Conservation (phyloP, 2,113 vertebrate species). For the Pangasianodon hypophthalmus region DNA sequence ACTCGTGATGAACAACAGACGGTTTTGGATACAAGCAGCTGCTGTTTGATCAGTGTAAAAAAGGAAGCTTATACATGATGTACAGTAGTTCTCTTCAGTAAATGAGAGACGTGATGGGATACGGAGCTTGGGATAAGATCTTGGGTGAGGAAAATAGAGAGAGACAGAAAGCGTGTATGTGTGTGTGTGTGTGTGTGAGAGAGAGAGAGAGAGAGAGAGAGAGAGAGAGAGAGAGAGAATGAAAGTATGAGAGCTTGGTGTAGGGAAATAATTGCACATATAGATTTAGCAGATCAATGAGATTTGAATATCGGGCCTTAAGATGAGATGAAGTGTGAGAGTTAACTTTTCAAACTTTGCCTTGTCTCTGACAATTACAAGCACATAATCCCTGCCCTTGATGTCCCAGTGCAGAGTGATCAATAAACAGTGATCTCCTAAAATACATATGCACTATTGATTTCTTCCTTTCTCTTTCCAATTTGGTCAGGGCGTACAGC, state of each 20-base stretch:
- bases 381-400: constrained; percentile 28
- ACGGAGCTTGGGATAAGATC: not conserved
- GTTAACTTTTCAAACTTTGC: constrained; percentile 26
- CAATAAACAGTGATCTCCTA: constrained; percentile 46
- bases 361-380: constrained; percentile 15
- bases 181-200: no score
- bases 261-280: not conserved
- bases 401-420: constrained; percentile 34
- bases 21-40: not conserved
- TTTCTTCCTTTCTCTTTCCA: constrained; percentile 38
- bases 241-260: not conserved
- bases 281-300: not conserved
- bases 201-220: not conserved
- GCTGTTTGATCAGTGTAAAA: constrained; percentile 14
- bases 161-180: not conserved
- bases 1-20: constrained; percentile 5
- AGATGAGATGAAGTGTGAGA: not conserved
- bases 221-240: not conserved
- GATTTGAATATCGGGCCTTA: not conserved
- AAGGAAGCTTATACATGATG: not conserved
- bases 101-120: not conserved
- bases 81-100: not conserved
- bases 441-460: constrained; percentile 51
- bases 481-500: constrained; percentile 18
- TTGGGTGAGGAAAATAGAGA: not conserved